Conservation (phyloP, 2,888 invertebrate species). For the Nematopogon swammerdamellus region DNA sequence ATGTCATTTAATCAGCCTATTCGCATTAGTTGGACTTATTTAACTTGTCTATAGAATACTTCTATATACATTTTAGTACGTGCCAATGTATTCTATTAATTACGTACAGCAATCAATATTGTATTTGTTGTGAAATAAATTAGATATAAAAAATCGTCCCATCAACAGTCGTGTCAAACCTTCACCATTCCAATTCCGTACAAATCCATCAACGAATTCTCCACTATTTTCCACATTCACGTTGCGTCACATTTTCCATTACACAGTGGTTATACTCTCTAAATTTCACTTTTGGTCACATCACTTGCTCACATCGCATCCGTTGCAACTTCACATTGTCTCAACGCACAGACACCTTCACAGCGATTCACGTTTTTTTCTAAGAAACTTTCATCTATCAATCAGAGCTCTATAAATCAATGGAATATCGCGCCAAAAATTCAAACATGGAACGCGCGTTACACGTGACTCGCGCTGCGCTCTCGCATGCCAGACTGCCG, state of each 20-base stretch:
- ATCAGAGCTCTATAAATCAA: not conserved
- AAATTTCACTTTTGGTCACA: not conserved
- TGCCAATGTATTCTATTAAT: no score
- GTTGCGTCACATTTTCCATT: not conserved
- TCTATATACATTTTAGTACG: no score
- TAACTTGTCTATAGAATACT: no score
- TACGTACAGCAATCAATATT: no score
- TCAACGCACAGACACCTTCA: not conserved
- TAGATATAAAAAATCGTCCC: no score
- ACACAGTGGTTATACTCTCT: not conserved
- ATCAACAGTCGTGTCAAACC: no score
- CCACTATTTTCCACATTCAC: no score
- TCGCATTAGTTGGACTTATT: no score
- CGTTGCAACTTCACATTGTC: not conserved
- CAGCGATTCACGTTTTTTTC: not conserved
- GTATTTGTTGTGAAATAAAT: no score
- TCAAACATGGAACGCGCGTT: not conserved
- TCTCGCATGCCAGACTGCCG: not conserved
- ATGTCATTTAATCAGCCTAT: no score
- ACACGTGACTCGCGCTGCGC: not conserved
- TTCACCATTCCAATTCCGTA: no score
- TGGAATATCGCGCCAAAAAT: not conserved
- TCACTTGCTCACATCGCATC: not conserved
- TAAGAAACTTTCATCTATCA: not conserved
- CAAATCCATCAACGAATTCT: no score